Evolutionary conservation across 2,797 vertebrate genomes (phyloP).

Genomic region (Mallotus villosus): DNA sequence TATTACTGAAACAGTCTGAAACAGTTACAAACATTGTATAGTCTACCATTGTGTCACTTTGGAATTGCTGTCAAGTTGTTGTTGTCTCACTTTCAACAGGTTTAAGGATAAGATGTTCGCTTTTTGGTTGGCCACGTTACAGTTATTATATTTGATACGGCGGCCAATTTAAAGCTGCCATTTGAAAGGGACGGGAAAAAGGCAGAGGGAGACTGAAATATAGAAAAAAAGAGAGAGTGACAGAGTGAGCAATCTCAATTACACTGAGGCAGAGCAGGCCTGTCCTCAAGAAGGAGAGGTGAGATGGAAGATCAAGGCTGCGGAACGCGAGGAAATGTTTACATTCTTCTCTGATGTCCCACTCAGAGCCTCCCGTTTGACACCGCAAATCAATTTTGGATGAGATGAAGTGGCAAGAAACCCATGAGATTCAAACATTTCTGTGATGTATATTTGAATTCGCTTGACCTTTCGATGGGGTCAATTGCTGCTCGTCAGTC

Average conservation of each 20-base stretch:
- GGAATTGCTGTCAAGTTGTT: too few species aligned
- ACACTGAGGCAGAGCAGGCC: constrained; percentile 33
- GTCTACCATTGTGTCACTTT: neutral
- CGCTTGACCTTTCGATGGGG: constrained; percentile 59
- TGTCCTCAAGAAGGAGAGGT: constrained; percentile 43
- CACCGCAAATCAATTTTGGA: constrained; percentile 66
- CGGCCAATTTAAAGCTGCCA: constrained; percentile 6
- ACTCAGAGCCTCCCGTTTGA: constrained; percentile 69
- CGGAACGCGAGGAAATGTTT: constrained; percentile 61
- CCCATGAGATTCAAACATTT: constrained; percentile 59
- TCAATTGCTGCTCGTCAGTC: constrained; percentile 56
- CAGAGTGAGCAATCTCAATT: constrained; percentile 27
- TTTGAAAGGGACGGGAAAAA: constrained; percentile 17
- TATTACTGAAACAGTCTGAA: neutral
- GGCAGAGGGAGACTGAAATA: neutral
- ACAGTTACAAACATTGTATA: neutral
- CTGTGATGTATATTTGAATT: constrained; percentile 60
- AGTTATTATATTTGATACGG: constrained; percentile 20
- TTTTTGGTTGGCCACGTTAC: neutral
- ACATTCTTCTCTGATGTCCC: constrained; percentile 75
- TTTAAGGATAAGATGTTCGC: too few species aligned
- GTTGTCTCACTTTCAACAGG: too few species aligned
- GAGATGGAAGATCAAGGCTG: constrained; percentile 67
- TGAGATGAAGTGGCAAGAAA: constrained; percentile 61
- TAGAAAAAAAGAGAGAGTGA: neutral